Evolutionary conservation across 2,888 invertebrate genomes (phyloP).

Genomic region (Hyalella azteca): DNA sequence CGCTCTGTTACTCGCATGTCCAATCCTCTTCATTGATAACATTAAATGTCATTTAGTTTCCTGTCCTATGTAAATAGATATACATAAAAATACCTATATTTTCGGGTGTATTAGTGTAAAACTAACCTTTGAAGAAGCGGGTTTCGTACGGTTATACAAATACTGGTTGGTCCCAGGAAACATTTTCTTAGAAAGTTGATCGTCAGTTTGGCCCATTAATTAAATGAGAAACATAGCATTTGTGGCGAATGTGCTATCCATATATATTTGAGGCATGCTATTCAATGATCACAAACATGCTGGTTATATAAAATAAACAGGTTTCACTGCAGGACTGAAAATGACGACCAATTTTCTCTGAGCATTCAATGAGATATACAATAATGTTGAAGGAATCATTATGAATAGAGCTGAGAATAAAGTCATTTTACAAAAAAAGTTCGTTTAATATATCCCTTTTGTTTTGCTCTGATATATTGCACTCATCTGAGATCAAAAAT

Average conservation of each 20-base stretch:
- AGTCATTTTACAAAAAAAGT: slow-evolving; percentile 28
- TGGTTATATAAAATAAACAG: too few species aligned
- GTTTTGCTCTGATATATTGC: background rate
- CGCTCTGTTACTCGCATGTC: background rate
- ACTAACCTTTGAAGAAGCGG: slow-evolving; percentile 29
- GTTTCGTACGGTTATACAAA: slow-evolving; percentile 10
- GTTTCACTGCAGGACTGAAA: too few species aligned
- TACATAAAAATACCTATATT: slow-evolving; percentile 40
- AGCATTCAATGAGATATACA: slow-evolving; percentile 8
- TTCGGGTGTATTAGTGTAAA: slow-evolving; percentile 12
- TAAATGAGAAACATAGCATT: too few species aligned
- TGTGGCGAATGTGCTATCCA: too few species aligned
- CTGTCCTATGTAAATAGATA: slow-evolving; percentile 32
- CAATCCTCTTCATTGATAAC: slow-evolving; percentile 5
- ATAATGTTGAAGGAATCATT: slow-evolving; percentile 28
- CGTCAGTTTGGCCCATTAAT: too few species aligned
- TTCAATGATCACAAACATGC: too few species aligned
- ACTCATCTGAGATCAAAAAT: too few species aligned
- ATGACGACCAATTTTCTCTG: too few species aligned
- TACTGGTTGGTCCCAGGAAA: slow-evolving; percentile 11
- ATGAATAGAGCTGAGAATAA: slow-evolving; percentile 33
- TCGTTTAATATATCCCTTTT: background rate
- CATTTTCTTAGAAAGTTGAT: too few species aligned
- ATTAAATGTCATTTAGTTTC: slow-evolving; percentile 22
- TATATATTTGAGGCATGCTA: too few species aligned